A percentile compares a stretch with the other conserved stretches of the same genome.
Conservation (phyloP, 2,113 vertebrate species). For the Heteronetta atricapilla region DNA sequence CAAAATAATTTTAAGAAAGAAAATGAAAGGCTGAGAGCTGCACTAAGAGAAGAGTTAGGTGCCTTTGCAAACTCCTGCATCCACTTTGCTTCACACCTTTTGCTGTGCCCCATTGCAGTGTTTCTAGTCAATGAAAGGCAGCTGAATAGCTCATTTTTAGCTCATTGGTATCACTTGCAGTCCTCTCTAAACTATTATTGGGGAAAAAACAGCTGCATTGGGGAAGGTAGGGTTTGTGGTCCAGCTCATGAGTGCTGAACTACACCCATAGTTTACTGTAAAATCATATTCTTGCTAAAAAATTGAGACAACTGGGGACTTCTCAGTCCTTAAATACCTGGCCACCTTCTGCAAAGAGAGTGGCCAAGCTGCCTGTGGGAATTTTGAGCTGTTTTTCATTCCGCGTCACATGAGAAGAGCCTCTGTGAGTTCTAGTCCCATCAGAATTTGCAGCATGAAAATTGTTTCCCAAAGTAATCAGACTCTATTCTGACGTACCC, state of each 20-base stretch:
- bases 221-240: neutral
- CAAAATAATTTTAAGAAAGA: neutral
- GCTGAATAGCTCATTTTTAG: neutral
- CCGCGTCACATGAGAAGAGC: neutral
- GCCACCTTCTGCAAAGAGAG: neutral
- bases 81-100: neutral
- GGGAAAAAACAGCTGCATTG: neutral
- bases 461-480: neutral
- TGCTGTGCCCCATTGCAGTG: accelerated
- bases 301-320: neutral
- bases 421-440: neutral
- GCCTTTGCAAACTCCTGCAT: neutral
- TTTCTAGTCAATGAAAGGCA: neutral
- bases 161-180: neutral
- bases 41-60: neutral
- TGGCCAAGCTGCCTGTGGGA: neutral
- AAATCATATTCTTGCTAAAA: neutral
- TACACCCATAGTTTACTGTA: neutral
- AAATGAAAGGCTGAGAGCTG: neutral
- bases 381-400: neutral
- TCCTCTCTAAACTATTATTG: neutral
- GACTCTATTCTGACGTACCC: neutral
- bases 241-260: neutral
- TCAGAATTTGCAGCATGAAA: slow-evolving; percentile 3
- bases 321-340: neutral